phyloP scores from a whole-genome alignment of 2,888 invertebrate species.

The Anagyrus pseudococci region DNA sequence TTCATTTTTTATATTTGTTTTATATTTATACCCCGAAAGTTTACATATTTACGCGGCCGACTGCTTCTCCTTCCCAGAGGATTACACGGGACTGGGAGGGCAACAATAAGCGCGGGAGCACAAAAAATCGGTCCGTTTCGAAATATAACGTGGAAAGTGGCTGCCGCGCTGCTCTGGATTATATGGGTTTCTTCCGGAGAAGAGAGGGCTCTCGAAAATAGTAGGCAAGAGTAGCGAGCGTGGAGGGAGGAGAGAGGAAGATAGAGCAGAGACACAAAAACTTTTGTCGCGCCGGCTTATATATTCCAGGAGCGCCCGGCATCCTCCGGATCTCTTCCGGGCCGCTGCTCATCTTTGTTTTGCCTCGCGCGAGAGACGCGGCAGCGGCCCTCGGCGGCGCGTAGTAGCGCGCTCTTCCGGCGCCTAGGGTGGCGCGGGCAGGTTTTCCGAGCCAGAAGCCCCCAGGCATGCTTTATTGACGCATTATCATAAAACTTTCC shows the following conservation, averaged over 20 bases:
- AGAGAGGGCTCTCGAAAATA: slow-evolving; percentile 19
- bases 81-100: too few relatives aligned
- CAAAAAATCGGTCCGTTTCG: too few relatives aligned
- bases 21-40: too few relatives aligned
- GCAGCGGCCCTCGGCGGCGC: too few relatives aligned
- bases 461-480: slow-evolving; percentile 34
- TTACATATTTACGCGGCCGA: too few relatives aligned
- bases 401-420: slow-evolving; percentile 13
- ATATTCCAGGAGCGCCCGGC: slow-evolving; percentile 22
- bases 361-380: slow-evolving; percentile 6
- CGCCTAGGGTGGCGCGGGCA: background rate
- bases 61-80: too few relatives aligned
- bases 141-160: slow-evolving; percentile 2
- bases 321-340: slow-evolving; percentile 14
- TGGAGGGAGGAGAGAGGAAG: slow-evolving; percentile 8
- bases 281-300: slow-evolving; percentile 33
- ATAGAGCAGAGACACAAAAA: slow-evolving; percentile 27
- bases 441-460: slow-evolving; percentile 25
- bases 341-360: slow-evolving; percentile 32
- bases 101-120: too few relatives aligned
- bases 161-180: slow-evolving; percentile 18
- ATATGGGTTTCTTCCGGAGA: slow-evolving; percentile 1
- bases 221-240: background rate
- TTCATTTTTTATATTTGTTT: too few relatives aligned
- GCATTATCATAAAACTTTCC: slow-evolving; percentile 41